Evolutionary conservation across 2,888 invertebrate species (phyloP), one percentile per base, ranked within the genome.

Genomic region (Asteroscopus sphinx): DNA sequence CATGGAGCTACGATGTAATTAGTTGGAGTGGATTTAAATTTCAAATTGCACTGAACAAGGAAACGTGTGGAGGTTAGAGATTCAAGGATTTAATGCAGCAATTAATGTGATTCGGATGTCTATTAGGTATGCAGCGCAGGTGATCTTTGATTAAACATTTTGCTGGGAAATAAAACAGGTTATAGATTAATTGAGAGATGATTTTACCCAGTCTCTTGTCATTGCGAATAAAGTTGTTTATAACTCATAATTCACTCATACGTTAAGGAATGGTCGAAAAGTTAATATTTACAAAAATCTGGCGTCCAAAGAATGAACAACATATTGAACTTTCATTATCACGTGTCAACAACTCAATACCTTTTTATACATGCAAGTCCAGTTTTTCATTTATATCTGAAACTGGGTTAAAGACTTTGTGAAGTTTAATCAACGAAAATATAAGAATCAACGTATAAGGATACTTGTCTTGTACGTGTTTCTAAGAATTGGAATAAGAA

Each of bases 1-100:
- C 40, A 71, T 73, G 77, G 77, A 88, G 85, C 60, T 83, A 86
- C 66, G 63, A 83, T 69, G 53, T 79, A 76, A 83, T 83, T 79
- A 67, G 55, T 59, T 76, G 79, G 80, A 83, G 78, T 60, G 35
- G 80, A 77, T 77, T 76, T 70, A 70, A 52, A 68, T 68, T 76
- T 77, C 49, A 72, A 76, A 76, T 76, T 37, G 65, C 52, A 60
- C 25, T 42, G 45, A 52, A 76, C 49, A 44, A 80, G 81, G 81
- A 79, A 81, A 79, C 64, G 63, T 73, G 49, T 73, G 67, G 73
- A 72, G 68, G 73, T 77, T 80, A 73, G 56, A 35, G 45, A 73
- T 64, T 78, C 76, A 76, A 77, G 77, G 78, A 75, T 75, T 55
- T 65, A 46, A 52, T 61, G 48, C 41, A 60, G 63, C 65, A 62